Evolutionary conservation across 2,797 vertebrate species (phyloP).

Genomic region (Microchirus variegatus): DNA sequence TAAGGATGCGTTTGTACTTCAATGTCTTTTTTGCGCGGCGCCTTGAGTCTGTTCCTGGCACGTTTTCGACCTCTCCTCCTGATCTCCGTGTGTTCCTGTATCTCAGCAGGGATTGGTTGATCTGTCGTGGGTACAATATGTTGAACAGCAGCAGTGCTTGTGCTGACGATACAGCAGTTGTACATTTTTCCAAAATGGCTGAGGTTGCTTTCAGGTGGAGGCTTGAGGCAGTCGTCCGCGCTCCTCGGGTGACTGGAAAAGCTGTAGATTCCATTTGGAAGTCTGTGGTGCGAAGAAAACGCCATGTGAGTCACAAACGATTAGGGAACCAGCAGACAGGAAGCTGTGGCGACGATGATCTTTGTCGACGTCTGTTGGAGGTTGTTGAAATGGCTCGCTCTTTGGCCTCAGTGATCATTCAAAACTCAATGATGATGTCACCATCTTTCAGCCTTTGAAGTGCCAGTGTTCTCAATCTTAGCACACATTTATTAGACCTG

Average conservation of each 20-base stretch:
- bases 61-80: slow-evolving; percentile 75
- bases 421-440: neutral
- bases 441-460: neutral
- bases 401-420: neutral
- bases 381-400: neutral
- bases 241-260: neutral
- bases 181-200: neutral
- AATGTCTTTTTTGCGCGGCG: slow-evolving; percentile 85
- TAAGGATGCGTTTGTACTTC: slow-evolving; percentile 93
- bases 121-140: slow-evolving; percentile 53
- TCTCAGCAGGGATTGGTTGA: slow-evolving; percentile 72
- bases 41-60: slow-evolving; percentile 58
- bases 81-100: slow-evolving; percentile 76
- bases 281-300: neutral
- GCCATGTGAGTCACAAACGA: neutral
- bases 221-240: neutral
- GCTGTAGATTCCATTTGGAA: neutral
- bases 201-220: neutral
- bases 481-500: neutral
- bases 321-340: neutral
- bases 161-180: neutral
- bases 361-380: no score
- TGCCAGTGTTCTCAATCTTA: neutral
- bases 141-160: neutral
- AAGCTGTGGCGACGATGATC: no score